These are phyloP conservation scores for Nannoperca australis DNA, from an alignment of 2,797 vertebrate species.

Conservation along the genomic window DNA sequence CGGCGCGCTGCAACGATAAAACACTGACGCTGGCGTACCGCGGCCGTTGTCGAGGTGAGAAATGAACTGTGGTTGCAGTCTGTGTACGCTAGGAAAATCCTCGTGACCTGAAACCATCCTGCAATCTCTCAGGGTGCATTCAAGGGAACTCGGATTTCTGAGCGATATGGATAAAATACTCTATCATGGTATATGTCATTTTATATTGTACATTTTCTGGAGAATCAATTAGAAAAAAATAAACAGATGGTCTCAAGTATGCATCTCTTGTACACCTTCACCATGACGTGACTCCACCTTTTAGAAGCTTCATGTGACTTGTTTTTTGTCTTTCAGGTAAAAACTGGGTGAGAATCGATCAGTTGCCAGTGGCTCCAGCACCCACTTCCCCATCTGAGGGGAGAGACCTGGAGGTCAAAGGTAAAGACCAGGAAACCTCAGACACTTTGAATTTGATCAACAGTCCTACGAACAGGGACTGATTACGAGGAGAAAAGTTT, in stretches of 20 bases:
- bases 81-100: not conserved
- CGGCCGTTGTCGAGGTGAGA: conserved; percentile 94
- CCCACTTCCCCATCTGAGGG: conserved; percentile 78
- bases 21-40: conserved; percentile 88
- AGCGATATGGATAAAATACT: not conserved
- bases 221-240: not conserved
- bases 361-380: conserved; percentile 63
- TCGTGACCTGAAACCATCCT: not conserved
- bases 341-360: conserved; percentile 78
- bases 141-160: not conserved
- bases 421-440: conserved; percentile 57
- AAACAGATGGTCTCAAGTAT: not conserved
- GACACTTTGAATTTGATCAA: not conserved
- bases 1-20: conserved; percentile 93
- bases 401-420: conserved; percentile 81
- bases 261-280: not conserved
- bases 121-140: not conserved
- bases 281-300: not conserved
- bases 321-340: conserved; percentile 70
- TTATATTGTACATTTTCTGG: not conserved
- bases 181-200: not conserved
- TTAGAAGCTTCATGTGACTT: not conserved
- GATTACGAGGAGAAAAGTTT: not conserved
- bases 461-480: not conserved
- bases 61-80: not conserved